Percentiles rank a stretch among this genome's conserved stretches.
These are phyloP conservation scores for Leptogaster cylindrica DNA, from an alignment of 2,888 invertebrate species.

Conservation along the genomic window DNA sequence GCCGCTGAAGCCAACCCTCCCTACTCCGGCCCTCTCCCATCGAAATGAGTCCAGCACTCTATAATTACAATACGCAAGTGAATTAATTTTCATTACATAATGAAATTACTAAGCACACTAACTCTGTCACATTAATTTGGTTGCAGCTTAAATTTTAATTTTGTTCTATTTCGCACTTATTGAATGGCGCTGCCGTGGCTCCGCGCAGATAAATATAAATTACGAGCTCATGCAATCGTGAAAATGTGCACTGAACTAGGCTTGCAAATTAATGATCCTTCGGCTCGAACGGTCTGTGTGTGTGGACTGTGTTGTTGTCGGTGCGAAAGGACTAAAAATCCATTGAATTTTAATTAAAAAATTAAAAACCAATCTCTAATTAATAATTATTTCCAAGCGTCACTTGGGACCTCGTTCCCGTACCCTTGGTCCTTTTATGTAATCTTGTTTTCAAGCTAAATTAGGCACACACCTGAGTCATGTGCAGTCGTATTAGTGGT, in stretches of 20 bases:
- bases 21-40: not conserved
- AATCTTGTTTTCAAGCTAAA: not conserved
- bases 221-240: not conserved
- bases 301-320: not conserved
- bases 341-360: constrained; percentile 48
- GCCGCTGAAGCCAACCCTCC: constrained; percentile 1
- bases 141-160: constrained; percentile 47
- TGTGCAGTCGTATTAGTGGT: constrained; percentile 6
- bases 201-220: constrained; percentile 32
- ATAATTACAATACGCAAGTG: constrained; percentile 39
- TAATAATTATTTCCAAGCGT: constrained; percentile 45
- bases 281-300: not conserved
- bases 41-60: constrained; percentile 6
- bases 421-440: not conserved
- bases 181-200: constrained; percentile 13
- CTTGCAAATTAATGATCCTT: not conserved
- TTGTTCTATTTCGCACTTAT: constrained; percentile 35
- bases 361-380: constrained; percentile 48
- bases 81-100: constrained; percentile 48
- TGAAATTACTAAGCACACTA: constrained; percentile 47
- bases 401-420: constrained; percentile 3
- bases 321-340: constrained; percentile 40
- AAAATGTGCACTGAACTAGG: not conserved
- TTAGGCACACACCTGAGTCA: constrained; percentile 25
- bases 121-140: constrained; percentile 46